These are phyloP conservation scores for Pluvianellus socialis DNA, from an alignment of 2,113 vertebrate genomes.

Conservation along the genomic window DNA sequence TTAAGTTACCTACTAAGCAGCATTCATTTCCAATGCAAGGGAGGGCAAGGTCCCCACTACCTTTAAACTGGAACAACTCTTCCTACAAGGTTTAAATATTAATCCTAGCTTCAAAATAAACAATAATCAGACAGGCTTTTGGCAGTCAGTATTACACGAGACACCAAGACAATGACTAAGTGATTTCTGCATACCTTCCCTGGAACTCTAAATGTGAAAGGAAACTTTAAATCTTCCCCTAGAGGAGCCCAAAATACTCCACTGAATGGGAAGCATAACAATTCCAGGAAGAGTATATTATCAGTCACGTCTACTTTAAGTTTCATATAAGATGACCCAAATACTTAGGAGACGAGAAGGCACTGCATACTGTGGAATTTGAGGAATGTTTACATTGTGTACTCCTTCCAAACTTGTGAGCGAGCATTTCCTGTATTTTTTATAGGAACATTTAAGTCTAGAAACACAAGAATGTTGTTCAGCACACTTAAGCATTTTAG, in stretches of 20 bases:
- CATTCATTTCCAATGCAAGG: background rate
- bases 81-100: background rate
- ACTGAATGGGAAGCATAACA: background rate
- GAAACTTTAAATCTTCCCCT: background rate
- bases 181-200: background rate
- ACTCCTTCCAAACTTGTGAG: background rate
- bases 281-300: background rate
- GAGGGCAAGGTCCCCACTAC: background rate
- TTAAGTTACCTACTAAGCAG: background rate
- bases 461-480: background rate
- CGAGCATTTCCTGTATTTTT: background rate
- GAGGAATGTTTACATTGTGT: background rate
- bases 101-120: background rate
- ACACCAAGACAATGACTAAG: background rate
- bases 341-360: background rate
- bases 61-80: background rate
- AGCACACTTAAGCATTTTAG: background rate
- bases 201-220: background rate
- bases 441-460: background rate
- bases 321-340: background rate
- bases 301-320: background rate
- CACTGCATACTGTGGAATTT: background rate
- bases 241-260: background rate
- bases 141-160: background rate
- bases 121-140: background rate